Base-by-base conservation (phyloP, 2,888 invertebrate genomes). In the Eupelmus urozonus region DNA sequence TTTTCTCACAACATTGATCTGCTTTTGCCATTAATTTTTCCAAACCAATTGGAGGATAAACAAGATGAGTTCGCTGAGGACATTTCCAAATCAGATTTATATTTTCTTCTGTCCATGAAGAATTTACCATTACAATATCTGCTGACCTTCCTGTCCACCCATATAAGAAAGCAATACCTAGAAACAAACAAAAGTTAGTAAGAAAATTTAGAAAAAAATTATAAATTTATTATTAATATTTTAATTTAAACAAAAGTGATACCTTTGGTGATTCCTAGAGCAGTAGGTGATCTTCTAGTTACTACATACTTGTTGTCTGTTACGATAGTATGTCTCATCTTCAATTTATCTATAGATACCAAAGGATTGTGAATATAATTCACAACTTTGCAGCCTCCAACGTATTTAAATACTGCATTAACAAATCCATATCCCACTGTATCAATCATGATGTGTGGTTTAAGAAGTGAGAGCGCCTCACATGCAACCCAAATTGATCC, bases 11-110 rank as follows among this genome's bases (percentile, higher is more conserved):
- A 27, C 88, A 86, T 9, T 90, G 89, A 4, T 91, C 89, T 29
- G 91, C 90, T 49, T 94, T 87, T 25, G 88, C 88, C 83, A 92
- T 93, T 53, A 96, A 91, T 81, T 93, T 92, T 65, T 92, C 91
- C 0, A 96, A 95, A 90, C 98, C 97, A 89, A 98, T 98, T 0
- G 99, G 99, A 0, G 99, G 99, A 91, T 96, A 99, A 0, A 99
- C 96, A 69, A 94, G 90, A 87, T 94, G 93, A 0, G 94, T 94
- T 84, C 90, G 92, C 79, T 94, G 90, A 0, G 94, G 94, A 1
- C 91, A 90, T 63, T 91, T 90, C 95, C 96, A 96, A 90, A 99
- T 90, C 25, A 93, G 91, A 81, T 94, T 92, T 82, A 99, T 95
- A 90, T 99, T 98, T 78, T 95, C 95, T 86, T 95, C 94, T 0